These are phyloP conservation scores for Panthera tigris DNA, from an alignment of 2,113 vertebrate species.

Conservation along the genomic window DNA sequence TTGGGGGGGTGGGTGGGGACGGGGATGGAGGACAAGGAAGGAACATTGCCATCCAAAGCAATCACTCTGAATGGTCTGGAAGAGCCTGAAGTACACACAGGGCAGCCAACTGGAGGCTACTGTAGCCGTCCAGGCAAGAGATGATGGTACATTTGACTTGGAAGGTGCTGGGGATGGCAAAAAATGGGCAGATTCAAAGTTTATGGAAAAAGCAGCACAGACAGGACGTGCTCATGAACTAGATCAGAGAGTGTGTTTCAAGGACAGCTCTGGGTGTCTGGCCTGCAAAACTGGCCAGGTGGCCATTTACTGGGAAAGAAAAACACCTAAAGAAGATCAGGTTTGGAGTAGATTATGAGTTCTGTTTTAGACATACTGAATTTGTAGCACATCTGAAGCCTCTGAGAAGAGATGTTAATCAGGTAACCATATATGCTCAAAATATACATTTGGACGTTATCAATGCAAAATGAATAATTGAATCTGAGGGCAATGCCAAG, in stretches of 20 bases:
- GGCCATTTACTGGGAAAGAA: not conserved
- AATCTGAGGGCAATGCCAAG: not conserved
- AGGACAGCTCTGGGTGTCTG: not conserved
- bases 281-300: not conserved
- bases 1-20: not conserved
- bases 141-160: not conserved
- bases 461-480: not conserved
- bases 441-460: not conserved
- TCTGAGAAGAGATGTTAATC: not conserved
- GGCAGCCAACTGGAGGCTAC: not conserved
- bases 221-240: not conserved
- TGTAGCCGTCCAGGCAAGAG: not conserved
- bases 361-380: not conserved
- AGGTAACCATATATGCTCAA: not conserved
- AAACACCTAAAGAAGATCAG: not conserved
- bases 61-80: not conserved
- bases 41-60: not conserved
- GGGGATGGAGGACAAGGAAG: not conserved
- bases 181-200: not conserved
- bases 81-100: not conserved
- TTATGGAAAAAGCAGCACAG: not conserved
- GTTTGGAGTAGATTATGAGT: not conserved
- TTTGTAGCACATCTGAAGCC: not conserved
- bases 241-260: not conserved
- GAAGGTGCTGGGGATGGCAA: not conserved